Conservation (phyloP, 2,113 vertebrate species). For the Syrrhaptes paradoxus region DNA sequence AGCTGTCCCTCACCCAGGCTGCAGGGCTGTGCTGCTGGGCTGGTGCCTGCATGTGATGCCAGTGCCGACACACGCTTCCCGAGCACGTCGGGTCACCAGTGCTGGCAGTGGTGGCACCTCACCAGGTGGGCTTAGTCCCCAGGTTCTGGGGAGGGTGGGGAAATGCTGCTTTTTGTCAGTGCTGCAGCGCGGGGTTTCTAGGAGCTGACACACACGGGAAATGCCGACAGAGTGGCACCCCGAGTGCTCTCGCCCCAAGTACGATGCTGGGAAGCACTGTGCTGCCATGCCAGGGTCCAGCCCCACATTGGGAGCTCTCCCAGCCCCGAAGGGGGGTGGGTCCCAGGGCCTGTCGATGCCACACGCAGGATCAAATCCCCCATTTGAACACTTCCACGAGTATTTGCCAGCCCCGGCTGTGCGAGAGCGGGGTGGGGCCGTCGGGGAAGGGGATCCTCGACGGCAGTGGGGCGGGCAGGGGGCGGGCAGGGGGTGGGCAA, state of each 20-base stretch:
- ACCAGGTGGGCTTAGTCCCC: not conserved
- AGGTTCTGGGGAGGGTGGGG: not conserved
- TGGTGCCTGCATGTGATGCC: rapidly evolving
- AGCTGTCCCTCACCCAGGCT: rapidly evolving
- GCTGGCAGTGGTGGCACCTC: not conserved
- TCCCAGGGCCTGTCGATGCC: not conserved
- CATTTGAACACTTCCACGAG: rapidly evolving
- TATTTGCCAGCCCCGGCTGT: not conserved
- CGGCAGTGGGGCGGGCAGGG: conserved; percentile 70
- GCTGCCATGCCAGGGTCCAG: not conserved
- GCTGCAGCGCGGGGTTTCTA: rapidly evolving
- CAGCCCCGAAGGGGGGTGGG: no score
- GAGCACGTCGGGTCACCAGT: rapidly evolving
- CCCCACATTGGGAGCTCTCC: rapidly evolving
- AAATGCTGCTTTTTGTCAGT: not conserved
- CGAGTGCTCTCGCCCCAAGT: not conserved
- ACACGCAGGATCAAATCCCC: rapidly evolving
- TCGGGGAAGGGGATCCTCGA: not conserved
- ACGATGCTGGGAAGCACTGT: rapidly evolving
- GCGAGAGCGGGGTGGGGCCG: not conserved
- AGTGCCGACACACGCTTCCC: rapidly evolving
- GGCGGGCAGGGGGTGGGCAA: not conserved
- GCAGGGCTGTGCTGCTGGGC: not conserved
- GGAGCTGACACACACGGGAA: not conserved
- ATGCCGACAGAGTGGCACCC: rapidly evolving